Conservation (phyloP, 2,888 invertebrate species). For the Stenchaetothrips biformis region DNA sequence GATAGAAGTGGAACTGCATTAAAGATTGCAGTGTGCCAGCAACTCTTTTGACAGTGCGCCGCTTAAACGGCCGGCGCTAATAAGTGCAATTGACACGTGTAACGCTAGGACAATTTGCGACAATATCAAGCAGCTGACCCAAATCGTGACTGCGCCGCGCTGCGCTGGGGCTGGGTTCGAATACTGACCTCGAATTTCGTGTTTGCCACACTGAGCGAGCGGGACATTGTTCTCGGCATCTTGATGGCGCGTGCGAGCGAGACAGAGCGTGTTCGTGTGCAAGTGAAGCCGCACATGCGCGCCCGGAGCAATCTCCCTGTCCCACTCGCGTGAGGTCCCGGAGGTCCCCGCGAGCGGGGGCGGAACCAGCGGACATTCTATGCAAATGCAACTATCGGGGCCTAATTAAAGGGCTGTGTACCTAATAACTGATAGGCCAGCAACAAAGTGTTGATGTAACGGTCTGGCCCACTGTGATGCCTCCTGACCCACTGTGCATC, state of each 20-base stretch:
- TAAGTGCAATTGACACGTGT: not conserved
- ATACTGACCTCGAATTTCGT: no score
- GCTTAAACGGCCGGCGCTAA: not conserved
- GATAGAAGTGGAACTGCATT: no score
- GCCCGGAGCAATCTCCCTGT: no score
- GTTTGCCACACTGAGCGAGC: no score
- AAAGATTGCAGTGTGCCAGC: not conserved
- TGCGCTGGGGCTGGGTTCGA: not conserved
- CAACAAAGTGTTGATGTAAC: no score
- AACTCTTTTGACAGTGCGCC: not conserved
- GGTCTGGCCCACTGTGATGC: no score
- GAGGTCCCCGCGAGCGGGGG: slow-evolving; percentile 2
- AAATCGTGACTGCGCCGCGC: not conserved
- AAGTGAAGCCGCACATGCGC: no score
- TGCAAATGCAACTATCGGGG: slow-evolving; percentile 4
- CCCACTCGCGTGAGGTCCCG: not conserved
- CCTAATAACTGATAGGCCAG: no score
- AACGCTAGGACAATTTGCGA: slow-evolving; percentile 5
- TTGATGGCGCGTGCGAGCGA: no score
- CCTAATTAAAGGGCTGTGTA: not conserved
- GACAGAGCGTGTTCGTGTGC: no score
- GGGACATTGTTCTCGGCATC: no score
- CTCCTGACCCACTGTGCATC: no score
- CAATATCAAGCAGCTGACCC: slow-evolving; percentile 13
- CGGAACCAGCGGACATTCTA: slow-evolving; percentile 2